Evolutionary conservation across 2,888 invertebrate genomes (phyloP), one percentile per base, ranked within the genome.

Genomic region (Cerceris ruficornis): DNA sequence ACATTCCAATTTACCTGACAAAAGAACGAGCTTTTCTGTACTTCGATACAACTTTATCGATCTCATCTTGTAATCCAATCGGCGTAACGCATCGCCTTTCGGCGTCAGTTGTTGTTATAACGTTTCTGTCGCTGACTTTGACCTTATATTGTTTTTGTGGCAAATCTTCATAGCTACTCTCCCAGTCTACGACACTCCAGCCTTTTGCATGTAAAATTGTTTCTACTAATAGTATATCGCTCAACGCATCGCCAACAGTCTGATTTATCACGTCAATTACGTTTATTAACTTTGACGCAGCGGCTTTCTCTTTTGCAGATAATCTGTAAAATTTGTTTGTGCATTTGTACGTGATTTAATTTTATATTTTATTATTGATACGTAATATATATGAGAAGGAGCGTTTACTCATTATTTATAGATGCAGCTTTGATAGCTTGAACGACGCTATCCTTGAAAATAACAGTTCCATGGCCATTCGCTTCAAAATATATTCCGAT

Each of bases 401-500:
- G 54, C 57, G 66, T 62, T 54, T 61, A 76, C 78, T 75, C 14
- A 28, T 62, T 28, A 46, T 94, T 92, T 58, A 89, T 86, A 4
- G 92, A 88, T 52, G 93, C 94, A 73, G 92, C 92, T 74, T 92
- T 92, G 64, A 97, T 94, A 13, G 93, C 90, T 11, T 93, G 90
- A 88, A 96, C 95, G 0, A 97, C 96, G 15, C 92, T 92, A 0
- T 95, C 93, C 90, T 96, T 98, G 88, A 98, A 98, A 0, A 98
- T 93, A 0, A 98, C 96, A 0, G 99, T 99, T 13, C 99, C 99
- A 93, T 99, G 99, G 0, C 99, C 99, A 93, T 99, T 99, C 0
- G 99, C 99, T 92, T 99, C 99, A 93, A 99, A 99, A 93, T 99
- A 99, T 6, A 99, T 95, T 2, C 99, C 99, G 87, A 99, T 95